Conservation (phyloP, 1,140 invertebrate genomes). For the Bradynema listronoti region DNA sequence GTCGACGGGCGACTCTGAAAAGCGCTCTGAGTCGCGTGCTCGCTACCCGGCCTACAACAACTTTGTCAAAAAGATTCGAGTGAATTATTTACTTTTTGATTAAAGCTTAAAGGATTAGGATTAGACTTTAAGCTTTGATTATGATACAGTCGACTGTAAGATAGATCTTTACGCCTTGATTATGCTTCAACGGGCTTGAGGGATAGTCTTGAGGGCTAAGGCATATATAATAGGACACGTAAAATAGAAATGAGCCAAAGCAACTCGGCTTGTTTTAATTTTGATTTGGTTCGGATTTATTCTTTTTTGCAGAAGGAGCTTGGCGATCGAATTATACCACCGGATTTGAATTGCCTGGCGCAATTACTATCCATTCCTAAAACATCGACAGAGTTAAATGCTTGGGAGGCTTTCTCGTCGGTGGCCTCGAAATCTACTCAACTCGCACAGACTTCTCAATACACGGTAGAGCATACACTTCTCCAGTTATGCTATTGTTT, state of each 20-base stretch:
- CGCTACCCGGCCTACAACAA: conserved; percentile 23
- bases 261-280: conserved; percentile 1
- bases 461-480: neutral
- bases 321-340: conserved; percentile 31
- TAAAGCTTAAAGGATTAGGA: too few species aligned
- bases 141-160: too few species aligned
- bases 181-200: too few species aligned
- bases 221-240: too few species aligned
- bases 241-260: too few species aligned
- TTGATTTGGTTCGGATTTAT: neutral
- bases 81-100: conserved; percentile 15
- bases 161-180: too few species aligned
- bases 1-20: conserved; percentile 19
- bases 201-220: too few species aligned
- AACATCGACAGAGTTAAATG: conserved; percentile 27
- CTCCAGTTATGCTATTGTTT: neutral
- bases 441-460: neutral
- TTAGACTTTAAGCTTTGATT: too few species aligned
- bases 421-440: conserved; percentile 5
- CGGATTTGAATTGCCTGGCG: conserved; percentile 31
- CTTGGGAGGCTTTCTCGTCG: conserved; percentile 36
- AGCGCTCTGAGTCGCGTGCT: too few species aligned
- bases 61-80: conserved; percentile 38
- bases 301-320: conserved; percentile 34
- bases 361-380: conserved; percentile 37